These are phyloP conservation scores for Doryteuthis pealeii DNA, from an alignment of 1,140 invertebrate species.

Conservation along the genomic window DNA sequence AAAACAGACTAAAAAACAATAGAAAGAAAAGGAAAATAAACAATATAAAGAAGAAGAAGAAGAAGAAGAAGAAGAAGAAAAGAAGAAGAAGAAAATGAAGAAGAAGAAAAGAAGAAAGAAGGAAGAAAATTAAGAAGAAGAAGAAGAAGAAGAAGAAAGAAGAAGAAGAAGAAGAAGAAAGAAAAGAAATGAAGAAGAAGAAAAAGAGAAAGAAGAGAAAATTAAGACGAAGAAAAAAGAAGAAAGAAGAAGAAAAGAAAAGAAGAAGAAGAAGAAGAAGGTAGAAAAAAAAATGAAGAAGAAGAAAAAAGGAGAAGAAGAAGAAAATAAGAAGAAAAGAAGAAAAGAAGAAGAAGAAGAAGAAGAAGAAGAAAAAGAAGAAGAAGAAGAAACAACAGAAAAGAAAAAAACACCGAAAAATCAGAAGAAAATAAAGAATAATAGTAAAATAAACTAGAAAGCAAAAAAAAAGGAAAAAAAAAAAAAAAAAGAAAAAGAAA, in stretches of 20 bases:
- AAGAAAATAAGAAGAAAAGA: neutral
- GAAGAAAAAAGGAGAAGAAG: neutral
- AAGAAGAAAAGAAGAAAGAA: neutral
- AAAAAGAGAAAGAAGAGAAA: neutral
- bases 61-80: neutral
- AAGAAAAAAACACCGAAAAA: neutral
- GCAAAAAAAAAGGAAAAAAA: neutral
- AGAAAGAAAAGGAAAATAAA: neutral
- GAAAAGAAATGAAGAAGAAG: neutral
- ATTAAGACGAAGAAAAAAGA: neutral
- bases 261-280: neutral
- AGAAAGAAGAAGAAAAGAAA: neutral
- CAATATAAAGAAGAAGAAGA: neutral
- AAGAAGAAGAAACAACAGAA: neutral
- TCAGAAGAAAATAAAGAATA: neutral
- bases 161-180: neutral
- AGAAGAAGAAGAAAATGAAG: neutral
- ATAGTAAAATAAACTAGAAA: neutral
- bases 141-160: neutral
- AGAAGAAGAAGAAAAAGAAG: neutral
- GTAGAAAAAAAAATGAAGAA: neutral
- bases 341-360: neutral
- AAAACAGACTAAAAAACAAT: neutral
- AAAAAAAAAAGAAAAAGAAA: neutral
- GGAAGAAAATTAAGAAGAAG: neutral